Conservation (phyloP, 2,113 vertebrate species). For the Oostethus manadensis region DNA sequence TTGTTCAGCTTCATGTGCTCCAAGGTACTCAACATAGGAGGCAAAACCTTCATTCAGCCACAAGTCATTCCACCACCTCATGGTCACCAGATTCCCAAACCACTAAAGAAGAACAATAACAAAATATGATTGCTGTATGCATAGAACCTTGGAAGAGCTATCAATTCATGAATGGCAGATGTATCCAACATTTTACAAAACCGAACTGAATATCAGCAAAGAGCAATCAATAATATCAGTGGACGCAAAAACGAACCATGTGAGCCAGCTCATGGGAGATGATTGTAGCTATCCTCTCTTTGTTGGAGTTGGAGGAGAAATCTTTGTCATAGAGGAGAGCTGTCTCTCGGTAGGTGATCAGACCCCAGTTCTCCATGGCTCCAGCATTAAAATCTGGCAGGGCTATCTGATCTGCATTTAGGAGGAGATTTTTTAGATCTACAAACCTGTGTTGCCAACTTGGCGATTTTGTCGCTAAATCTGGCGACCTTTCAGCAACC, state of each 20-base stretch:
- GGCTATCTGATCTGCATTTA: slow-evolving; percentile 69
- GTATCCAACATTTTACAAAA: neutral
- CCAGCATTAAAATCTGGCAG: slow-evolving; percentile 75
- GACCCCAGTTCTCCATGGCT: slow-evolving; percentile 80
- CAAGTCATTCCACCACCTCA: slow-evolving; percentile 92
- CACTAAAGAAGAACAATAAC: slow-evolving; percentile 70
- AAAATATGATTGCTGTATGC: neutral
- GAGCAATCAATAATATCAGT: too few species aligned
- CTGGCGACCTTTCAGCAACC: too few species aligned
- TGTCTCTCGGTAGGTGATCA: slow-evolving; percentile 77
- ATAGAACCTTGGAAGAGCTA: neutral
- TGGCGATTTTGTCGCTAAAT: too few species aligned
- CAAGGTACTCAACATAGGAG: slow-evolving; percentile 88
- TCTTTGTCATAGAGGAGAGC: slow-evolving; percentile 64
- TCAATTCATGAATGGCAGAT: neutral
- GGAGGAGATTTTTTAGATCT: neutral
- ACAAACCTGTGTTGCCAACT: too few species aligned
- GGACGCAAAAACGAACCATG: slow-evolving; percentile 58
- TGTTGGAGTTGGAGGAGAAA: slow-evolving; percentile 73
- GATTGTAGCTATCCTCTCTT: slow-evolving; percentile 68
- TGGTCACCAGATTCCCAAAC: slow-evolving; percentile 93
- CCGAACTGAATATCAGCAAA: too few species aligned
- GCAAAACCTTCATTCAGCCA: slow-evolving; percentile 98
- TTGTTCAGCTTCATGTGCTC: slow-evolving; percentile 69
- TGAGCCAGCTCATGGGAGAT: slow-evolving; percentile 77